A percentile compares a stretch with the other conserved stretches of the same genome.
phyloP scores from a whole-genome alignment of 2,797 vertebrate genomes.

The Phrynocephalus guinanensis region DNA sequence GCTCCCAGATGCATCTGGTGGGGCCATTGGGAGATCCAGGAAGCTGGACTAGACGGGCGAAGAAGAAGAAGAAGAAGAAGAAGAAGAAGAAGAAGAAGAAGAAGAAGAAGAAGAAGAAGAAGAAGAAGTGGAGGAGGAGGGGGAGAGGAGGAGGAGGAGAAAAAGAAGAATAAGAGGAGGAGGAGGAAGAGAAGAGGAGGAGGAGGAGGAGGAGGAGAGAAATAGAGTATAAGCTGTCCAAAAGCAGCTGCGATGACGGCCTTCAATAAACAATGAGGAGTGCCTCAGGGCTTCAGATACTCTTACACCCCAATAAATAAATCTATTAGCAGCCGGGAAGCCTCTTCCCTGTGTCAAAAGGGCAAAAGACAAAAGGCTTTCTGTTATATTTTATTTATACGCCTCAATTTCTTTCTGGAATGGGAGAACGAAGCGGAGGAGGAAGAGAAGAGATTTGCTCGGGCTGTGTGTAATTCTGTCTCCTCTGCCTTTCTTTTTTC shows the following conservation, averaged over 20 bases:
- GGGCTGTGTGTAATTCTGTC: not conserved
- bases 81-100: no score
- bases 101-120: no score
- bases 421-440: not conserved
- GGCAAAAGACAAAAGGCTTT: constrained; percentile 10
- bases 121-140: no score
- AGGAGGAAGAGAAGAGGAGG: no score
- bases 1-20: no score
- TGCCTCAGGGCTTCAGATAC: not conserved
- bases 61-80: no score
- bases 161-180: no score
- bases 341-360: constrained; percentile 4
- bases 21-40: no score
- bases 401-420: not conserved
- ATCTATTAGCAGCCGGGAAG: constrained; percentile 27
- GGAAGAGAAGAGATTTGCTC: constrained; percentile 2
- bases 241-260: not conserved
- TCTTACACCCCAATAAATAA: constrained; percentile 35
- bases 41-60: no score
- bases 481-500: not conserved
- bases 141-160: not conserved
- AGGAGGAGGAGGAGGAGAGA: not conserved
- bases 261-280: constrained; percentile 15
- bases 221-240: not conserved
- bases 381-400: constrained; percentile 15